Conservation (phyloP, 2,113 vertebrate genomes). For the Anser brachyrhynchus region DNA sequence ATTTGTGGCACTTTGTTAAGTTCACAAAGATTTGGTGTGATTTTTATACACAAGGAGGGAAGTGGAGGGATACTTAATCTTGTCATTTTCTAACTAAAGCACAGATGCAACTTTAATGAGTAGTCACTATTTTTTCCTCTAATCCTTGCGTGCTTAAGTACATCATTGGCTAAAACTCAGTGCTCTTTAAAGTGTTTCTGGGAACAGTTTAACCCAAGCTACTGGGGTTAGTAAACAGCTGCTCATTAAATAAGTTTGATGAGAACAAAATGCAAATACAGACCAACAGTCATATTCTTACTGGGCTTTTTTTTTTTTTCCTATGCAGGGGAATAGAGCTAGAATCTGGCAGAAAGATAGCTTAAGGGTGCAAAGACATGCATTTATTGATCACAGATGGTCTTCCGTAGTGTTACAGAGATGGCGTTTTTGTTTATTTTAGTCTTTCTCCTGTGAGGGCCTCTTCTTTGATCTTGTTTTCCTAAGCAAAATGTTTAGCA, state of each 20-base stretch:
- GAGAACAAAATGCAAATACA: background rate
- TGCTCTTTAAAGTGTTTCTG: background rate
- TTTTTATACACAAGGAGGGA: background rate
- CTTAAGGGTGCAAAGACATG: background rate
- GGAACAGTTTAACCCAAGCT: background rate
- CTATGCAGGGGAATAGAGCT: background rate
- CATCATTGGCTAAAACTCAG: background rate
- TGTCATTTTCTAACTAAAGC: background rate
- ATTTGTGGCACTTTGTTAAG: background rate
- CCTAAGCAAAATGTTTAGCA: background rate
- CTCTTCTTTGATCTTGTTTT: background rate
- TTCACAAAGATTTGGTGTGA: background rate
- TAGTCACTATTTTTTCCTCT: background rate
- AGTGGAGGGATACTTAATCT: background rate
- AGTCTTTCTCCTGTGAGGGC: background rate
- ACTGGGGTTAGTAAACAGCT: background rate
- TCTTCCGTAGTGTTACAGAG: background rate
- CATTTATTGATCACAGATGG: background rate
- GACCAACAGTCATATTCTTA: background rate
- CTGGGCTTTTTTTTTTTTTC: background rate
- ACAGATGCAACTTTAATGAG: background rate
- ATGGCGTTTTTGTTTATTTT: conserved; percentile 9
- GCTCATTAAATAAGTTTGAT: background rate
- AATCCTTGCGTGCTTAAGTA: background rate
- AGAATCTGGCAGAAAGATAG: background rate